These are phyloP conservation scores for Manis javanica DNA, from an alignment of 2,797 vertebrate genomes.

Conservation along the genomic window DNA sequence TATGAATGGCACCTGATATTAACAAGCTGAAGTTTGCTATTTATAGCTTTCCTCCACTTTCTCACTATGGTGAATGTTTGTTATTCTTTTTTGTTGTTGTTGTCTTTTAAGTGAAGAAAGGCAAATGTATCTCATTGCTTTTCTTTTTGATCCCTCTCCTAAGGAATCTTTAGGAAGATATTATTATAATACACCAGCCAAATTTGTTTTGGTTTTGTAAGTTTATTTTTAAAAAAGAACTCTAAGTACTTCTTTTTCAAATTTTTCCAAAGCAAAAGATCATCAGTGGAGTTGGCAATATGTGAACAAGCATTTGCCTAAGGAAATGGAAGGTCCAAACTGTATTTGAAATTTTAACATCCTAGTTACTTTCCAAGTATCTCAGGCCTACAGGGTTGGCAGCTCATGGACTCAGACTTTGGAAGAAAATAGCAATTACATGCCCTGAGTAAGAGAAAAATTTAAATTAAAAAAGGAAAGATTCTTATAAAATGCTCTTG, in stretches of 20 bases:
- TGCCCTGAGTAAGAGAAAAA: not conserved
- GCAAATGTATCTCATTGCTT: not conserved
- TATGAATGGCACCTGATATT: not conserved
- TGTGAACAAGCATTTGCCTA: slow-evolving; percentile 28
- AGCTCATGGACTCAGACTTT: not conserved
- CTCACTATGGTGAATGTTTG: not conserved
- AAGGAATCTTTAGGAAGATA: not conserved
- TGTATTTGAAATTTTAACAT: slow-evolving; percentile 58
- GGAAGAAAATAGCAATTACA: not conserved
- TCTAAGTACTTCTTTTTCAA: not conserved
- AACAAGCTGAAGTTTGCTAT: not conserved
- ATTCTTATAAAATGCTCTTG: not conserved
- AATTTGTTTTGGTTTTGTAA: not conserved
- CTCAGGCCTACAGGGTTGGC: not conserved
- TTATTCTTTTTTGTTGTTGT: not conserved
- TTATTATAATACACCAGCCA: not conserved
- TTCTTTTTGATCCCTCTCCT: not conserved
- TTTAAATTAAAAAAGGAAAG: not conserved
- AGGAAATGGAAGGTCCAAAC: not conserved
- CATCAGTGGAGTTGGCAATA: slow-evolving; percentile 18
- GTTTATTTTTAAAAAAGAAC: not conserved
- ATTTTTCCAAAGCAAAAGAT: slow-evolving; percentile 53
- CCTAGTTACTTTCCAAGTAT: slow-evolving; percentile 3
- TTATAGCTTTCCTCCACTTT: not conserved
- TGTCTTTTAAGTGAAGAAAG: not conserved